A percentile compares a stretch with the other conserved stretches of the same genome.
Evolutionary conservation across 2,113 vertebrate species (phyloP).

Genomic region (Pontoporia blainvillei): DNA sequence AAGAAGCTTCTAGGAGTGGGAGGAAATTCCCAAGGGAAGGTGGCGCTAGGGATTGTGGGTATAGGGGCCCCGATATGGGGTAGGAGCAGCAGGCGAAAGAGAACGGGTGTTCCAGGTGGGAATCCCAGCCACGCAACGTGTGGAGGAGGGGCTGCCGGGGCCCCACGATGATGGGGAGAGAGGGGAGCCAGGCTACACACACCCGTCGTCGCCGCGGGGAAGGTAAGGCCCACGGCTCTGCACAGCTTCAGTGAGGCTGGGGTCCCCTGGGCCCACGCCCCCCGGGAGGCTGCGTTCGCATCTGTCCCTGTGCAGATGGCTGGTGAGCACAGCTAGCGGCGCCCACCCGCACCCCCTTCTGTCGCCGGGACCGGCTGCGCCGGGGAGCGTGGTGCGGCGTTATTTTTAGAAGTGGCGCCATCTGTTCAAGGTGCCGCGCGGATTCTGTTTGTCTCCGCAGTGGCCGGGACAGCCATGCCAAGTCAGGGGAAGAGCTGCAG

Average conservation of each 20-base stretch:
- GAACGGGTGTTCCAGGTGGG: no score
- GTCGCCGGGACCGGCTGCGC: constrained; percentile 48
- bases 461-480: constrained; percentile 50
- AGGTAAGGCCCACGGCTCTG: background rate
- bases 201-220: accelerated
- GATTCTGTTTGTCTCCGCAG: constrained; percentile 40
- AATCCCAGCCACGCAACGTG: accelerated
- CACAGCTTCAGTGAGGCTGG: background rate
- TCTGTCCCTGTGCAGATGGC: constrained; percentile 71
- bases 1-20: background rate
- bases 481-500: constrained; percentile 32
- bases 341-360: constrained; percentile 67
- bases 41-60: background rate
- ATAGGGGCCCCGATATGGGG: background rate
- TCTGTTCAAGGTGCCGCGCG: constrained; percentile 66
- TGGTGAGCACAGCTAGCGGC: constrained; percentile 48
- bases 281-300: constrained; percentile 31
- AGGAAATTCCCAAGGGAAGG: background rate
- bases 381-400: constrained; percentile 19
- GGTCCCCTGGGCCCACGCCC: constrained; percentile 32
- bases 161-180: background rate
- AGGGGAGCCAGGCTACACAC: background rate
- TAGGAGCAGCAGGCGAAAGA: background rate
- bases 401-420: constrained; percentile 68
- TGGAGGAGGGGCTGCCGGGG: background rate